Evolutionary conservation across 2,113 vertebrate species (phyloP), one percentile per base, ranked within the genome.

Genomic region (Reinhardtius hippoglossoides): DNA sequence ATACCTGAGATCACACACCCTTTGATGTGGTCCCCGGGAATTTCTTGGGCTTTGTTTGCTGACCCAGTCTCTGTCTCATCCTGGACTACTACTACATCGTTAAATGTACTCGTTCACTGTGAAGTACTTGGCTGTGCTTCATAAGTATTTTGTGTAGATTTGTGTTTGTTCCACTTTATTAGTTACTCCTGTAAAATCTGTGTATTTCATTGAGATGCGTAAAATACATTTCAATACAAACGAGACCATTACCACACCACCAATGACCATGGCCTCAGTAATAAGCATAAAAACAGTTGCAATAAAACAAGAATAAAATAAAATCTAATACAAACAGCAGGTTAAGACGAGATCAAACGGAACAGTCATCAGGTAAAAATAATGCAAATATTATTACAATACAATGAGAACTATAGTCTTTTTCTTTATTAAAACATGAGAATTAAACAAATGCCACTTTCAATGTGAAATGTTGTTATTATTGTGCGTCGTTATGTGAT

Each of bases 11-110:
- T 83, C 64, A 81, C 55, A 74, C 27, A 58, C 77, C 67, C 87
- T 89, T 89, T 87, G 78, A 91, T 73, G 70, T 82, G 37, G 31
- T 70, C 44, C 44, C 20, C 61, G 50, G 50, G 37, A 55, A 74
- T 70, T 62, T 60, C 18, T 71, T 73, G 68, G 74, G 44, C 78
- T 87, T 82, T 83, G 59, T 78, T 67, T 66, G 69, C 69, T 75
- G 56, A 66, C 63, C 57, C 2, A 0, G 54, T 37, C 27, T 71
- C 35, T 63, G 62, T 74, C 48, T 64, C 64, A 44, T 69, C 15
- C 59, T 76, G 66, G 31, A 78, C 56, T 18, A 35, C 57, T 20
- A 14, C 4, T 18, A 23, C 62, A 70, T 77, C 61, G 72, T 50
- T 72, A 59, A 68, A 64, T 71, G 56, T 44, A 20, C 52, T 26